phyloP scores from a whole-genome alignment of 2,113 vertebrate genomes.

The Thomomys bottae region DNA sequence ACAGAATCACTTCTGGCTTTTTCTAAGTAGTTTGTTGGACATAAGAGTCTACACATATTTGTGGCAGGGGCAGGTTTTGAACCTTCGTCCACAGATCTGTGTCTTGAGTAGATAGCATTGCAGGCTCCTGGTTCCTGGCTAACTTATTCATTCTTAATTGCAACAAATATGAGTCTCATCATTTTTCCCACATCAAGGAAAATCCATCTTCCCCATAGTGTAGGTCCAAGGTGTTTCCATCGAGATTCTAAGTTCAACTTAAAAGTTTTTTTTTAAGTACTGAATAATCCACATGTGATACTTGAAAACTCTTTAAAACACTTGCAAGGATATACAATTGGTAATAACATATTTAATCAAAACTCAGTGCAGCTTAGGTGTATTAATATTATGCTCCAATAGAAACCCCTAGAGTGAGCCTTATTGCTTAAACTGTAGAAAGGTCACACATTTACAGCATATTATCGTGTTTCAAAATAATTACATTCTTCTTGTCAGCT shows the following conservation, averaged over 20 bases:
- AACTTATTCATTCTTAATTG: no score
- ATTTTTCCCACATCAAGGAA: neutral
- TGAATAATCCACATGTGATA: neutral
- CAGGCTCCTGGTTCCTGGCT: no score
- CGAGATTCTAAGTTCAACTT: no score
- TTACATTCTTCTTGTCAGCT: conserved; percentile 67
- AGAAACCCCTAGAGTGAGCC: conserved; percentile 46
- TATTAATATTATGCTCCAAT: conserved; percentile 55
- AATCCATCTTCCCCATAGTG: neutral
- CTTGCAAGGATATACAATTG: neutral
- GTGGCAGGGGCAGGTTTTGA: no score
- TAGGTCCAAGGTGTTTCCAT: neutral
- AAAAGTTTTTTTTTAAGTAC: neutral
- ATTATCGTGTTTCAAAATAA: conserved; percentile 72
- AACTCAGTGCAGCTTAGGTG: conserved; percentile 8
- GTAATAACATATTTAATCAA: conserved; percentile 52
- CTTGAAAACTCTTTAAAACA: neutral
- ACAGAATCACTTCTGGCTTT: no score
- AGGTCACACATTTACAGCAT: conserved; percentile 66
- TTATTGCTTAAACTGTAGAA: conserved; percentile 69
- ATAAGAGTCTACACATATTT: no score
- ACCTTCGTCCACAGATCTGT: no score
- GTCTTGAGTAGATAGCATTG: no score
- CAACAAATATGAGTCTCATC: neutral
- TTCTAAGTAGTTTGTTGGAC: no score